These are phyloP conservation scores for Periophthalmus modestus DNA, from an alignment of 2,113 vertebrate genomes.

Conservation along the genomic window DNA sequence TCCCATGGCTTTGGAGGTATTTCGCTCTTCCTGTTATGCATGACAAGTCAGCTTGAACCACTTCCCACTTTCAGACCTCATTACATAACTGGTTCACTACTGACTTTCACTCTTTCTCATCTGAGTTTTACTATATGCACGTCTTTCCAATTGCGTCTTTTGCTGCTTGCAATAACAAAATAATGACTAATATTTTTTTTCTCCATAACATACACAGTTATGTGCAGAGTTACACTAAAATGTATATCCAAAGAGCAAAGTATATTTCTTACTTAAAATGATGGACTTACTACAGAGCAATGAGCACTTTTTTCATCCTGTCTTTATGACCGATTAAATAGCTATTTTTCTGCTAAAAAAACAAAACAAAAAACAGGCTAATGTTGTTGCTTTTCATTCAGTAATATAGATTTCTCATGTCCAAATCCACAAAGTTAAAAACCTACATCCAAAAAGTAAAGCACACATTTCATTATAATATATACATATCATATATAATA, in stretches of 20 bases:
- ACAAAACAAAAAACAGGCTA: no score
- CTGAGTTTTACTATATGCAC: slow-evolving; percentile 27
- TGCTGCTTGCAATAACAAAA: slow-evolving; percentile 45
- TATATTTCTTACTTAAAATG: background rate
- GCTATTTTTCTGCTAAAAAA: no score
- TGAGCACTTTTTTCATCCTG: no score
- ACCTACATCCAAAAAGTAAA: background rate
- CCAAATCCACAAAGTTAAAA: background rate
- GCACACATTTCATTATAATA: background rate
- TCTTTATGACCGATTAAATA: no score
- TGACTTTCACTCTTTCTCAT: slow-evolving; percentile 47
- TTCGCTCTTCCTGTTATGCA: slow-evolving; percentile 60
- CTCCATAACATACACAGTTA: background rate
- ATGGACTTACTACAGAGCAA: no score
- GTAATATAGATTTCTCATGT: background rate
- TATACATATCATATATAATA: background rate
- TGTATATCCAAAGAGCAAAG: background rate
- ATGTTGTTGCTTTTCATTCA: no score
- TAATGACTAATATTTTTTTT: slow-evolving; percentile 1
- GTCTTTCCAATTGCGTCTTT: slow-evolving; percentile 11
- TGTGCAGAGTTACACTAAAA: background rate
- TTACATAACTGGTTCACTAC: slow-evolving; percentile 72
- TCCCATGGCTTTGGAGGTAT: slow-evolving; percentile 51
- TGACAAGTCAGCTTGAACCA: slow-evolving; percentile 62
- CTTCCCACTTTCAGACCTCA: slow-evolving; percentile 64